Evolutionary conservation across 2,888 invertebrate genomes (phyloP), one percentile per base, ranked within the genome.

Genomic region (Exocentrus adspersus): DNA sequence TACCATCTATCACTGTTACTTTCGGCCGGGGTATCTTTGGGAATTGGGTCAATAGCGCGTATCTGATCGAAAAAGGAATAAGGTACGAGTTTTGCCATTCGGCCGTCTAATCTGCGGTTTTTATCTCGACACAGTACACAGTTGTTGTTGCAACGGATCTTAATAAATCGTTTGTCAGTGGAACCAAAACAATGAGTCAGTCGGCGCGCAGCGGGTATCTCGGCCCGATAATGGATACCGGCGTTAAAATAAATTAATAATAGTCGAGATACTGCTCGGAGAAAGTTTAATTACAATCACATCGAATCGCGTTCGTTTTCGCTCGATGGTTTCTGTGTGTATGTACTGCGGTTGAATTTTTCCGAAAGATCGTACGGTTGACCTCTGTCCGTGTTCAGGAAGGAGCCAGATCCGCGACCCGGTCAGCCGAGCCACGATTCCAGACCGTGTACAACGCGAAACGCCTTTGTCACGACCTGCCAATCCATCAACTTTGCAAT

Each of bases 401-500:
- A 67, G 52, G 63, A 46, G 60, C 54, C 53, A 37, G 61, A 61
- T 50, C 24, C 21, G 60, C 63, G 54, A 67, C 67, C 64, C 62
- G 68, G 68, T 67, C 68, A 70, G 64, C 64, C 67, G 62, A 62
- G 66, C 64, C 74, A 76, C 70, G 70, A 68, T 64, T 60, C 56
- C 58, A 61, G 67, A 57, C 57, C 17, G 50, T 52, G 45, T 62
- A 57, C 54, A 62, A 64, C 50, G 51, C 65, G 69, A 74, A 72
- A 70, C 71, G 72, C 72, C 70, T 71, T 64, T 67, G 68, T 73
- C 73, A 74, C 74, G 74, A 74, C 58, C 69, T 65, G 63, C 69
- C 75, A 75, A 78, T 78, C 77, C 76, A 78, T 78, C 78, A 77
- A 73, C 68, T 74, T 75, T 77, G 77, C 79, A 79, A 79, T 78